Evolutionary conservation across 2,888 invertebrate species (phyloP).

Genomic region (Teleogryllus oceanicus): DNA sequence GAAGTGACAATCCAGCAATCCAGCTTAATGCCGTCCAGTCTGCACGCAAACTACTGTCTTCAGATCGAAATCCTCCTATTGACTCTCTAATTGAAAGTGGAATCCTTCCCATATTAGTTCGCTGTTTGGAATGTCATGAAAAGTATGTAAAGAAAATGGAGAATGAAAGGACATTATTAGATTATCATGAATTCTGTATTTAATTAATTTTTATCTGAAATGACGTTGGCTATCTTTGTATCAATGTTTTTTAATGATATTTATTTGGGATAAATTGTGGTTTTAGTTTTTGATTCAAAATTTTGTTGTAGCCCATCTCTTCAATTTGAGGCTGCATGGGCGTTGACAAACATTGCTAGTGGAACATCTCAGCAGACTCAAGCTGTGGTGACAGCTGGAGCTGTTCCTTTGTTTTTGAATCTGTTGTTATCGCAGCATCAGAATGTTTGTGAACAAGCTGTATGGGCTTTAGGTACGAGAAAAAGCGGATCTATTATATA

Average conservation of each 20-base stretch:
- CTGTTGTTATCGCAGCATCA: conserved; percentile 89
- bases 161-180: neutral
- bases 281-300: neutral
- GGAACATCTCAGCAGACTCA: conserved; percentile 91
- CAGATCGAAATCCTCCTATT: conserved; percentile 97
- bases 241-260: neutral
- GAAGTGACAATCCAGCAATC: conserved; percentile 72
- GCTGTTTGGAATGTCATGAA: conserved; percentile 81
- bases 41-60: conserved; percentile 91
- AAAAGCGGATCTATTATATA: too few relatives aligned
- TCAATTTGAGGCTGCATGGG: conserved; percentile 98
- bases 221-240: neutral
- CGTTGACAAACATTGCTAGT: conserved; percentile 92
- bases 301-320: conserved; percentile 64
- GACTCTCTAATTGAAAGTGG: conserved; percentile 91
- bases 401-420: conserved; percentile 91
- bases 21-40: conserved; percentile 92
- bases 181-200: too few relatives aligned
- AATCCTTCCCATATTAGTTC: conserved; percentile 90
- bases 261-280: neutral
- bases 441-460: conserved; percentile 98
- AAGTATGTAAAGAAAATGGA: conserved; percentile 48
- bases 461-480: conserved; percentile 87
- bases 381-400: conserved; percentile 88
- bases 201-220: neutral